These are phyloP conservation scores for Microdon myrmicae DNA, from an alignment of 2,888 invertebrate genomes.

Conservation along the genomic window DNA sequence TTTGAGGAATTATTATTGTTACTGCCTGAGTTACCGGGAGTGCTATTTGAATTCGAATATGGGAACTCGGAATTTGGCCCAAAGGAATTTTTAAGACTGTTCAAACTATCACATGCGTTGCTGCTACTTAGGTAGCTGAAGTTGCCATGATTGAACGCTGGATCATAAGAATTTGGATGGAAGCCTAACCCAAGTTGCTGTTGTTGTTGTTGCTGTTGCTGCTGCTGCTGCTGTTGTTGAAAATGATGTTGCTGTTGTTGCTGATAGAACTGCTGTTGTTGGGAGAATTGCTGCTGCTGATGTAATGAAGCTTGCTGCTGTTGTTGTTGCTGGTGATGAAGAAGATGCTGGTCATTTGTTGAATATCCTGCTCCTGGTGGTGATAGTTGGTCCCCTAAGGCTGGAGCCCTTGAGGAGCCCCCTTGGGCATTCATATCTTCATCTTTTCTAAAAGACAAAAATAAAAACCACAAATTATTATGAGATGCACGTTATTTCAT, in stretches of 20 bases:
- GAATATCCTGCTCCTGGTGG: conserved; percentile 64
- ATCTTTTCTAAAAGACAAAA: conserved; percentile 63
- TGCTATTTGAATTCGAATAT: conserved; percentile 33
- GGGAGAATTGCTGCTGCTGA: conserved; percentile 56
- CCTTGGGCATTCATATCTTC: conserved; percentile 68
- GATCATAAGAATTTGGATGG: conserved; percentile 42
- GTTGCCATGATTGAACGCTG: conserved; percentile 33
- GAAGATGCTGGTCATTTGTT: conserved; percentile 53
- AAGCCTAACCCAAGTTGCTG: conserved; percentile 49
- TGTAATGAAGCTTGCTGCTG: conserved; percentile 49
- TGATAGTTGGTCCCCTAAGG: conserved; percentile 68
- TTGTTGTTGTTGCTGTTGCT: conserved; percentile 54
- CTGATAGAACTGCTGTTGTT: conserved; percentile 58
- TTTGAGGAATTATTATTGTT: conserved; percentile 8
- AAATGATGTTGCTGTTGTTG: conserved; percentile 55
- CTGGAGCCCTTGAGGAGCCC: conserved; percentile 68
- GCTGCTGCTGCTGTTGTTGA: conserved; percentile 56
- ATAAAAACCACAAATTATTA: conserved; percentile 1
- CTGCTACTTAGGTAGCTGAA: conserved; percentile 34
- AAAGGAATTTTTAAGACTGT: conserved; percentile 64
- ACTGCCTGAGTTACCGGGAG: conserved; percentile 11
- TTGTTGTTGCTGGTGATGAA: conserved; percentile 54
- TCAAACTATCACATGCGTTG: conserved; percentile 61
- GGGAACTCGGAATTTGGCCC: conserved; percentile 66
- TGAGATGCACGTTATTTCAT: too few relatives aligned